phyloP scores from a whole-genome alignment of 2,888 invertebrate genomes.

The Pheosia tremula region DNA sequence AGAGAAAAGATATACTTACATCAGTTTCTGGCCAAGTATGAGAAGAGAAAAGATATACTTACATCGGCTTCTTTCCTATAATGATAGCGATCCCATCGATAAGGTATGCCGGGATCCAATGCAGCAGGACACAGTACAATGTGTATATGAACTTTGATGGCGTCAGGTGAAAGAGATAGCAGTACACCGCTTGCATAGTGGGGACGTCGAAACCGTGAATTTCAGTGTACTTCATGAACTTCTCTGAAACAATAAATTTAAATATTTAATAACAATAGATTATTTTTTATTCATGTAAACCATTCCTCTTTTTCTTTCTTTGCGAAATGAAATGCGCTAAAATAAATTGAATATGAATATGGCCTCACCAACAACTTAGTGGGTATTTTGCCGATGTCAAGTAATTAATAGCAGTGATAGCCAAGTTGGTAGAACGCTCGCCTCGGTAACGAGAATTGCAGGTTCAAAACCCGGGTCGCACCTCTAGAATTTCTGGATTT shows the following conservation, averaged over 20 bases:
- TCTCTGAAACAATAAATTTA: slow-evolving; percentile 53
- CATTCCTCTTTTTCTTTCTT: too few species aligned
- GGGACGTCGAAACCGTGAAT: slow-evolving; percentile 83
- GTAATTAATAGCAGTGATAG: too few species aligned
- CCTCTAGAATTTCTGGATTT: too few species aligned
- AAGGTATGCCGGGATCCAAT: slow-evolving; percentile 86
- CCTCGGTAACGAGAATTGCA: too few species aligned
- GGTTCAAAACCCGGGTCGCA: too few species aligned
- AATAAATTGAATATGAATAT: too few species aligned
- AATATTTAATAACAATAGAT: too few species aligned
- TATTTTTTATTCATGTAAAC: too few species aligned
- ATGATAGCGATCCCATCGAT: slow-evolving; percentile 82
- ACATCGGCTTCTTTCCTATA: slow-evolving; percentile 87
- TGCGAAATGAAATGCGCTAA: too few species aligned
- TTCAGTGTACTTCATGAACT: slow-evolving; percentile 83
- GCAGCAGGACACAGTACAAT: slow-evolving; percentile 84
- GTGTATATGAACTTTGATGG: slow-evolving; percentile 81
- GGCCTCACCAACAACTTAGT: too few species aligned
- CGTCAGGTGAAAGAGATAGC: slow-evolving; percentile 86
- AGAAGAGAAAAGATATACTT: slow-evolving; percentile 48
- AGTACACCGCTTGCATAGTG: slow-evolving; percentile 85
- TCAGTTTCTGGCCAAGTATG: slow-evolving; percentile 69
- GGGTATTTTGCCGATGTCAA: too few species aligned
- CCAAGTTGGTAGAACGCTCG: too few species aligned
- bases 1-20: slow-evolving; percentile 76